phyloP scores from a whole-genome alignment of 1,140 invertebrate genomes.

The Pseudomyrmex cubaensis region DNA sequence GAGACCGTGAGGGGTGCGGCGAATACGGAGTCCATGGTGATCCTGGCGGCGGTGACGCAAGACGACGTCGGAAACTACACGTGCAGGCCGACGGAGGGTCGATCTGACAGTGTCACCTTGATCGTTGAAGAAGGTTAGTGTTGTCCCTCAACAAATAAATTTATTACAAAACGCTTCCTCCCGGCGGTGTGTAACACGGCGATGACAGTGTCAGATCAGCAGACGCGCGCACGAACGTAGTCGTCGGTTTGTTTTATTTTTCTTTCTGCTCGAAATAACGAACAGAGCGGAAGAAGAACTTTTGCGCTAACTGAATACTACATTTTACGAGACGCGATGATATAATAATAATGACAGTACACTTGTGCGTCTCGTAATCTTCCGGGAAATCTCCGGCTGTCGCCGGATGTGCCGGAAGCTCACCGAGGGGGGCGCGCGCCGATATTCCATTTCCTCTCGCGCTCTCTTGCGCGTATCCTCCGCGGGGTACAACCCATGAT shows the following conservation, averaged over 20 bases:
- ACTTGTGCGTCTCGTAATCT: constrained; percentile 22
- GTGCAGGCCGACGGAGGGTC: constrained; percentile 85
- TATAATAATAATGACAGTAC: constrained; percentile 53
- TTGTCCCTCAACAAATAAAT: background rate
- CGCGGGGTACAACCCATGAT: constrained; percentile 59
- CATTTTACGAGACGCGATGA: constrained; percentile 27
- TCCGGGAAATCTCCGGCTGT: constrained; percentile 53
- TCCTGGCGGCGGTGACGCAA: constrained; percentile 82
- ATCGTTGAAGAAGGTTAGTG: constrained; percentile 84
- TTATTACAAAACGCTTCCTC: no score
- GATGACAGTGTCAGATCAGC: no score
- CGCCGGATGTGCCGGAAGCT: constrained; percentile 49
- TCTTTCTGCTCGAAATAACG: background rate
- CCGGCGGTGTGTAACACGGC: no score
- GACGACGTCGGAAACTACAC: constrained; percentile 86
- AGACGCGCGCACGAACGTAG: no score
- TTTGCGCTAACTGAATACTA: background rate
- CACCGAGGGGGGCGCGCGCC: constrained; percentile 32
- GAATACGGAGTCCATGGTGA: constrained; percentile 83
- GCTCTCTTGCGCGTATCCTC: constrained; percentile 48
- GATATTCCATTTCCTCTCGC: constrained; percentile 59
- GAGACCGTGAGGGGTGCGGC: constrained; percentile 84
- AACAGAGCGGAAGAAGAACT: background rate
- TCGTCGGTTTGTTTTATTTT: no score
- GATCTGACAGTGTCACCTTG: constrained; percentile 84